Evolutionary conservation across 2,888 invertebrate genomes (phyloP), one percentile per base, ranked within the genome.

Genomic region (Plebejus anna): DNA sequence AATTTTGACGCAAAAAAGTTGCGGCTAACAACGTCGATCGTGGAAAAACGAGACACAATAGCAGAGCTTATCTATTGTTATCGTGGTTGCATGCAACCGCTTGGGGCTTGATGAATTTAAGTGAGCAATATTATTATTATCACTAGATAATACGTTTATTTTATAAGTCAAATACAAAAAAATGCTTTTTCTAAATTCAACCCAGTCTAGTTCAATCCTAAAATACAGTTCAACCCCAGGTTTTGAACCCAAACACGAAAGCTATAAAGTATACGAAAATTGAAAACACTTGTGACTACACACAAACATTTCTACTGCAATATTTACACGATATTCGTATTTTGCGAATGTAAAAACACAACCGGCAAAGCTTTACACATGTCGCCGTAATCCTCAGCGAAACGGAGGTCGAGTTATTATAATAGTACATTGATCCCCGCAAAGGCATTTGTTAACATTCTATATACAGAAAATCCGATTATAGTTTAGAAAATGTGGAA

Each of bases 341-440:
- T 61, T 28, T 1, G 11, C 28, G 11, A 61, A 61, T 28, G 61
- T 61, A 61, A 61, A 61, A 61, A 61, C 61, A 22, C 59, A 61
- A 61, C 22, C 11, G 61, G 28, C 61, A 61, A 61, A 61, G 61
- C 61, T 61, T 28, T 61, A 61, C 61, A 61, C 61, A 61, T 61
- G 61, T 61, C 61, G 61, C 11, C 3, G 28, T 61, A 61, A 61
- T 61, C 61, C 61, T 28, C 22, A 4, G 61, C 28, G 61, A 28
- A 61, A 61, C 61, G 61, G 28, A 28, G 61, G 61, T 61, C 61
- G 61, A 61, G 61, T 61, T 61, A 61, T 61, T 61, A 61, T 61
- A 61, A 61, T 61, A 61, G 61, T 28, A 61, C 61, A 61, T 61
- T 61, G 61, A 61, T 61, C 61, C 61, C 61, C 28, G 28, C 61